Conservation (phyloP, 1,140 invertebrate genomes). For the Cardiocondyla obscurior region DNA sequence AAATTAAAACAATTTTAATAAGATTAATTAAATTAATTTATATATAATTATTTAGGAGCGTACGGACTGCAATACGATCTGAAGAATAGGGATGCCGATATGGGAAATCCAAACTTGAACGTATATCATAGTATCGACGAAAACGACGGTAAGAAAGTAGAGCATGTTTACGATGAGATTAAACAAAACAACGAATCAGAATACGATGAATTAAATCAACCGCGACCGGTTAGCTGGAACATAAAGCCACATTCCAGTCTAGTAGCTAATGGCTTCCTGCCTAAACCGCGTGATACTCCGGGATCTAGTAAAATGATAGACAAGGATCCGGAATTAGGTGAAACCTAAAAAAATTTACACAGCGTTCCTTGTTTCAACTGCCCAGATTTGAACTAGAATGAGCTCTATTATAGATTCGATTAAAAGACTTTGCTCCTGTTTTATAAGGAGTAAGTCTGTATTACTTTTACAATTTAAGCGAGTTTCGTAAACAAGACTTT, state of each 20-base stretch:
- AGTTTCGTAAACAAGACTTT: background rate
- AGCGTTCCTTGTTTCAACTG: slow-evolving; percentile 16
- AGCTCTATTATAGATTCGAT: background rate
- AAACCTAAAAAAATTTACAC: slow-evolving; percentile 46
- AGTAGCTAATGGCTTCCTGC: slow-evolving; percentile 87
- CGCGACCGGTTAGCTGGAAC: slow-evolving; percentile 88
- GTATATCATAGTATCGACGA: slow-evolving; percentile 93
- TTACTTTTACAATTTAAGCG: slow-evolving; percentile 9
- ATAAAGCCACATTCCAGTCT: slow-evolving; percentile 93
- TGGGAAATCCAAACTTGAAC: slow-evolving; percentile 91
- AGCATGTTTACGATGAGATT: slow-evolving; percentile 96
- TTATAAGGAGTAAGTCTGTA: background rate
- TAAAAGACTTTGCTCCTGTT: background rate
- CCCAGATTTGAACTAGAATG: background rate
- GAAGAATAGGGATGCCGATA: slow-evolving; percentile 93
- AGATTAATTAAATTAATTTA: background rate
- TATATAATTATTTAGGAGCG: slow-evolving; percentile 78
- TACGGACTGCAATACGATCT: slow-evolving; percentile 85
- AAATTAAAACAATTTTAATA: background rate
- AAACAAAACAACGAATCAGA: slow-evolving; percentile 93
- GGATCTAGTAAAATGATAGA: slow-evolving; percentile 70
- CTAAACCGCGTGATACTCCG: slow-evolving; percentile 59
- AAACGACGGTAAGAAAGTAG: slow-evolving; percentile 88
- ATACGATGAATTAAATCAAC: slow-evolving; percentile 95
- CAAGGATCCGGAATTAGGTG: slow-evolving; percentile 70